Percentiles rank a stretch among this genome's conserved stretches.
These are phyloP conservation scores for Trematocara zebra DNA, from an alignment of 2,113 vertebrate genomes.

Conservation along the genomic window DNA sequence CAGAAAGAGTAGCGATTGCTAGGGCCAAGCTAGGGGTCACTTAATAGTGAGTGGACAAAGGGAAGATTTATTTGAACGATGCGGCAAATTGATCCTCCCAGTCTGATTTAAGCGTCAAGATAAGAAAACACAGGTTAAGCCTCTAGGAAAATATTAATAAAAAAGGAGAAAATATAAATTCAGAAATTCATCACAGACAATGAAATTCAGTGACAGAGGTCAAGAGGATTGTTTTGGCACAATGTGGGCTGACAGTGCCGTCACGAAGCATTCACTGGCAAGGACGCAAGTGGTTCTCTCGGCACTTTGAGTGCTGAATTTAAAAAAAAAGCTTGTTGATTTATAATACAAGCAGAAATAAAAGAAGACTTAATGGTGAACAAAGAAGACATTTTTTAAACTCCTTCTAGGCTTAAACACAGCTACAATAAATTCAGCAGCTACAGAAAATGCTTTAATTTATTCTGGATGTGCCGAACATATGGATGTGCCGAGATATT, in stretches of 20 bases:
- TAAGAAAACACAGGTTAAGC: conserved; percentile 8
- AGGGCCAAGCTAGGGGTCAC: neutral
- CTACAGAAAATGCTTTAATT: neutral
- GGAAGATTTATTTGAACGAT: conserved; percentile 14
- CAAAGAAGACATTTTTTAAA: neutral
- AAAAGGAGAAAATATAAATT: neutral
- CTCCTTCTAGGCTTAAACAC: neutral
- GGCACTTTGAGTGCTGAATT: neutral
- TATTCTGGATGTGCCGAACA: neutral
- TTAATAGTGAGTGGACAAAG: neutral
- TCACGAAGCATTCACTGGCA: conserved; percentile 13
- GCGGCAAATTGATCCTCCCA: neutral
- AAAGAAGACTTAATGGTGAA: neutral
- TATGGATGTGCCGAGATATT: neutral
- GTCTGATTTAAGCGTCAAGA: neutral
- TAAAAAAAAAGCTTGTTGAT: neutral
- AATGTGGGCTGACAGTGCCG: neutral
- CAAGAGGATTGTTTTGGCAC: conserved; percentile 3
- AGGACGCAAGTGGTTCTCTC: conserved; percentile 4
- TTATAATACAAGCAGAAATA: neutral
- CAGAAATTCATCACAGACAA: conserved; percentile 7
- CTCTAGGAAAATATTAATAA: neutral
- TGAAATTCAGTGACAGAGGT: conserved; percentile 29
- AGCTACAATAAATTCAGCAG: neutral
- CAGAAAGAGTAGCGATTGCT: neutral